Conservation (phyloP, 37 sponge, comb jelly and placozoan genomes). For the Aplysina aerophoba region DNA sequence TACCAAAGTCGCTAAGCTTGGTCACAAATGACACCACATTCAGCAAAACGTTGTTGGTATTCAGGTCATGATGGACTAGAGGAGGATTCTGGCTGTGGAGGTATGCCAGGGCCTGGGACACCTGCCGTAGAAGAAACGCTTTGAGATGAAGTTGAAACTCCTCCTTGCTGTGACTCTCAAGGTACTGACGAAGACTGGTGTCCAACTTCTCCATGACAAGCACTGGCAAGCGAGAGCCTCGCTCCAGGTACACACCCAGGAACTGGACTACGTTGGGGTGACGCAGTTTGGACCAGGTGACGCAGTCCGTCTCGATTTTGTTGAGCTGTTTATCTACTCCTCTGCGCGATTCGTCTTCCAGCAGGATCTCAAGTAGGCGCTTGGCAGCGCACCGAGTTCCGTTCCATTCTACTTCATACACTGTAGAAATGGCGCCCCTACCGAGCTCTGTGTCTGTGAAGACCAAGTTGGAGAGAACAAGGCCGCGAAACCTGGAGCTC, state of each 20-base stretch:
- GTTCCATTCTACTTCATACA: background rate
- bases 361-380: background rate
- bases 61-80: conserved; percentile 23
- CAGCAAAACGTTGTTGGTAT: background rate
- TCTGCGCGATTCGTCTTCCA: background rate
- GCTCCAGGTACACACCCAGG: conserved; percentile 13
- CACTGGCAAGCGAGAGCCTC: background rate
- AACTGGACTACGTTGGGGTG: conserved; percentile 24
- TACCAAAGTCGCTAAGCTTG: conserved; percentile 16
- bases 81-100: background rate
- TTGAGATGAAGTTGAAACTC: conserved; percentile 2
- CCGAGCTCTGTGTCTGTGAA: background rate
- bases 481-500: background rate
- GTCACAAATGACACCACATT: background rate
- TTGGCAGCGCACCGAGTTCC: conserved; percentile 3
- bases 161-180: background rate
- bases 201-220: conserved; percentile 29
- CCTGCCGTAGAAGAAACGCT: background rate
- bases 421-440: conserved; percentile 10
- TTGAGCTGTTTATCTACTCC: background rate
- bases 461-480: background rate
- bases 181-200: background rate
- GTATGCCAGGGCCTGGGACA: background rate
- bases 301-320: background rate
- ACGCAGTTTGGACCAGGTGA: background rate